Evolutionary conservation across 2,113 vertebrate genomes (phyloP), one percentile per base, ranked within the genome.

Genomic region (Aldabrachelys gigantea): DNA sequence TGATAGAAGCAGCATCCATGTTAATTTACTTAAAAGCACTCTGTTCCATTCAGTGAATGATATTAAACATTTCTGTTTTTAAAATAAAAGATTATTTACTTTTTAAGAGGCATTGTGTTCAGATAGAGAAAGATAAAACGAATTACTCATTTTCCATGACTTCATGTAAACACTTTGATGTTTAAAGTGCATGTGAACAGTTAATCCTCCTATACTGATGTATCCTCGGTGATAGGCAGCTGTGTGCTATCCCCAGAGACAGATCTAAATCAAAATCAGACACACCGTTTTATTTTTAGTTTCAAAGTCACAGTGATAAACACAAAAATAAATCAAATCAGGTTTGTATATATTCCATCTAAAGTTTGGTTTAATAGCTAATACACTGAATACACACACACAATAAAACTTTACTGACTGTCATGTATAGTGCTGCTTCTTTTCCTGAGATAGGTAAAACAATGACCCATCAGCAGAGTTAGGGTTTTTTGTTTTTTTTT

Each of bases 131-230:
- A 69, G 94, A 96, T 94, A 98, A 97, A 97, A 97, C 91, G 95
- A 97, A 97, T 98, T 93, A 93, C 96, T 98, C 95, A 93, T 97
- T 98, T 98, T 98, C 97, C 96, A 92, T 97, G 35, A 97, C 92
- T 96, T 97, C 89, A 95, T 93, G 97, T 80, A 94, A 96, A 94
- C n/a, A 57, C 91, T 93, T 96, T 97, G 97, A 95, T 97, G 89
- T 96, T 97, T 96, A 97, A 97, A 98, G 90, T 87, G 53, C 90
- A 91, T 93, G 90, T 90, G 97, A 97, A 97, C 97, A 98, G 97
- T 97, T 98, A 98, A 98, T 98, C 96, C 95, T 93, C 78, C 90
- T 95, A 95, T 91, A 97, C 22, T 89, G 93, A 97, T 94, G 92
- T 93, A 89, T 89, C 96, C 96, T 95, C 85, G 82, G 83, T 96